Percentiles rank a stretch among this genome's conserved stretches.
These are phyloP conservation scores for Scolopax bukidnonensis DNA, from an alignment of 2,797 vertebrate genomes.

Conservation along the genomic window DNA sequence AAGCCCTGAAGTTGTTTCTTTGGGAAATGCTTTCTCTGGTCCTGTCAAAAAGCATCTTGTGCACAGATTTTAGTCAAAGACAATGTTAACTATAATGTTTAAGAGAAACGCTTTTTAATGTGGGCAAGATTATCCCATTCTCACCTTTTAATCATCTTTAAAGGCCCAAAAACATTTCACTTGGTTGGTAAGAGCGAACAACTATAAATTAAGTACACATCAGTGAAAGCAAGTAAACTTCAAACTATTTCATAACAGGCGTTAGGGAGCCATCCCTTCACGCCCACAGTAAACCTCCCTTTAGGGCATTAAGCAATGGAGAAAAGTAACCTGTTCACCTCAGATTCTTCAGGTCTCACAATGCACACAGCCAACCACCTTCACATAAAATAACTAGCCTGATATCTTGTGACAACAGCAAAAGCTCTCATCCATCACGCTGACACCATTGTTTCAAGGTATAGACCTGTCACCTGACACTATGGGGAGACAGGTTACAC, in stretches of 20 bases:
- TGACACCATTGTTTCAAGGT: neutral
- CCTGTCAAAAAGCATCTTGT: neutral
- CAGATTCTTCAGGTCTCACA: neutral
- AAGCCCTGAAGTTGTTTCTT: neutral
- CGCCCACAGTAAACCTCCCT: neutral
- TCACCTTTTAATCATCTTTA: constrained; percentile 45
- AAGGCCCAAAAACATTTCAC: constrained; percentile 43
- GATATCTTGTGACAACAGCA: neutral
- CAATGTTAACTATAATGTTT: neutral
- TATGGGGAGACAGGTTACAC: neutral
- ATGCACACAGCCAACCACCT: neutral
- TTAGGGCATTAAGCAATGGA: neutral
- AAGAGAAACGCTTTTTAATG: neutral
- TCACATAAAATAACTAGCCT: neutral
- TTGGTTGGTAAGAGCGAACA: constrained; percentile 37
- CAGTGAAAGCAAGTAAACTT: neutral
- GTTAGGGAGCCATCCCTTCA: neutral
- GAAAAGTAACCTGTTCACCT: neutral
- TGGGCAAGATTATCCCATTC: constrained; percentile 24
- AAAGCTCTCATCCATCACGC: neutral
- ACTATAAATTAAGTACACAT: neutral
- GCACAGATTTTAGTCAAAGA: neutral
- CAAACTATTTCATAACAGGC: neutral
- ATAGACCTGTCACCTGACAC: neutral
- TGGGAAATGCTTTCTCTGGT: neutral